Base-by-base conservation (phyloP, 2,797 vertebrate genomes). In the Sebastolobus alascanus region DNA sequence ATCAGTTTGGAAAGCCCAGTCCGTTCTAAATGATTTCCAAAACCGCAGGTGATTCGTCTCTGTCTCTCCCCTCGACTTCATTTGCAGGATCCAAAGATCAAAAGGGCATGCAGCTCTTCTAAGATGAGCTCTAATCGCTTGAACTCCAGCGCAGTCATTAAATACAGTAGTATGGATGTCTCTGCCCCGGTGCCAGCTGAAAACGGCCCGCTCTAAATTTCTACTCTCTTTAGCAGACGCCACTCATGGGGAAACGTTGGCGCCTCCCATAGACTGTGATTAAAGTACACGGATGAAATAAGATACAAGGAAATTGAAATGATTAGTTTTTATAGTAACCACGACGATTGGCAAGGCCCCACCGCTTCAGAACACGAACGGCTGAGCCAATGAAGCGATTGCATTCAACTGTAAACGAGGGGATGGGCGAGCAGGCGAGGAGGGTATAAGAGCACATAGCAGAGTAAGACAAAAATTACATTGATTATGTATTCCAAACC, bases 301-400 rank as follows among this genome's bases (percentile, higher is more conserved):
- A 94, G 94, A 95, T 95, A 94, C 90, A 85, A 93, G 93, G 94
- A 95, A 95, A 96, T 93, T 93, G 88, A 95, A 95, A 94, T 94
- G 84, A 94, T 94, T 95, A 64, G 84, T 93, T 94, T 95, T 94
- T 94, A 93, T 90, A 87, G 90, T 89, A 91, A 95, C 93, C 93
- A 85, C 87, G 87, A 84, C 38, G 89, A 92, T 87, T 92, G 89
- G 89, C 87, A 84, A 65, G 83, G 84, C 66, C 74, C 54, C 56
- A 22, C 69, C 29, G 83, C 78, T 74, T 79, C 76, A 80, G 85
- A 89, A 83, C 88, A 86, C 80, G 73, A 90, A 92, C 55, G 69
- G 83, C 86, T 56, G 79, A 87, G 89, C 90, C 91, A 93, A 90
- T 85, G 88, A 93, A 90, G 84, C 73, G 64, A 83, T 77, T 85